phyloP scores from a whole-genome alignment of 2,888 invertebrate species.

The Drosophila tripunctata region DNA sequence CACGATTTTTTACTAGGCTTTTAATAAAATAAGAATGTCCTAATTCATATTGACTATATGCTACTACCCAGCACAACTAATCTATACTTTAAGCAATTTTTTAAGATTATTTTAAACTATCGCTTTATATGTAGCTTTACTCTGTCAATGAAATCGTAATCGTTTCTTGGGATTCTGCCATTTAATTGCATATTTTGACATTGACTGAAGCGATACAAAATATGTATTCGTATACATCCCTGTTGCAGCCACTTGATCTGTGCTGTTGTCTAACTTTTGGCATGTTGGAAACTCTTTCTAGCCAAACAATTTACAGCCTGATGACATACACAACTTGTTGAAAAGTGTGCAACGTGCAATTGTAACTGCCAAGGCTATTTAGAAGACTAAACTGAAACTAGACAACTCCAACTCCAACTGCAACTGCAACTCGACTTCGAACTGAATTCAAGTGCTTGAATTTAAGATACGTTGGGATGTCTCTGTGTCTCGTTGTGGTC shows the following conservation, averaged over 20 bases:
- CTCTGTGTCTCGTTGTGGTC: slow-evolving; percentile 20
- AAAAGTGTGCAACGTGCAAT: slow-evolving; percentile 53
- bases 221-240: too few relatives aligned
- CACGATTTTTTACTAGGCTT: too few relatives aligned
- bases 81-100: too few relatives aligned
- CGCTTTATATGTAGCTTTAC: background rate
- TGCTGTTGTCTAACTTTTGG: slow-evolving; percentile 7
- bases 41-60: too few relatives aligned
- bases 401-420: slow-evolving; percentile 50
- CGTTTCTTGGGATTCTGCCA: background rate
- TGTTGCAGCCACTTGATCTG: background rate
- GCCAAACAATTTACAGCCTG: slow-evolving; percentile 50
- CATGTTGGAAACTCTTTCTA: slow-evolving; percentile 12
- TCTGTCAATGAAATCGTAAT: background rate
- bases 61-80: too few relatives aligned
- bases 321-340: slow-evolving; percentile 46
- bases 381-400: slow-evolving; percentile 38
- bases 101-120: background rate
- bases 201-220: background rate
- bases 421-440: slow-evolving; percentile 29
- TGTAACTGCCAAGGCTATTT: slow-evolving; percentile 68
- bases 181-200: slow-evolving; percentile 6
- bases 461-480: slow-evolving; percentile 26
- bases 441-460: slow-evolving; percentile 44
- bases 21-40: too few relatives aligned